Evolutionary conservation across 1,140 invertebrate genomes (phyloP).

Genomic region (Drosophila seguyi): DNA sequence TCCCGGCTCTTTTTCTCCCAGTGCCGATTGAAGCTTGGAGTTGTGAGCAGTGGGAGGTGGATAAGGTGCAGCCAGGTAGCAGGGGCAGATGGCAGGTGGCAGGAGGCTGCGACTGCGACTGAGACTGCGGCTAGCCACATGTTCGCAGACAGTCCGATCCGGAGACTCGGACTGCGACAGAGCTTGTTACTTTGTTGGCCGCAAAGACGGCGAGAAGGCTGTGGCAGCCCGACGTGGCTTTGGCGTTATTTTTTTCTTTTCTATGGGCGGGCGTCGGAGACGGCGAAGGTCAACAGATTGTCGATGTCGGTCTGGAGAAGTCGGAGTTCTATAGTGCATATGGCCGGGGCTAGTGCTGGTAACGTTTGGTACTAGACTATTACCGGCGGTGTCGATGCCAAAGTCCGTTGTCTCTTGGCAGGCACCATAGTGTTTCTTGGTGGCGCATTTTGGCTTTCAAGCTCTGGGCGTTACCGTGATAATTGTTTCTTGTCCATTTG

Average conservation of each 20-base stretch:
- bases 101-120: conserved; percentile 26
- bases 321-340: conserved; percentile 23
- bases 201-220: conserved; percentile 33
- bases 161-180: conserved; percentile 25
- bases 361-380: conserved; percentile 11
- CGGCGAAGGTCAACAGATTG: conserved; percentile 83
- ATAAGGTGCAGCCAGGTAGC: conserved; percentile 12
- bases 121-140: conserved; percentile 45
- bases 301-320: conserved; percentile 56
- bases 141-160: conserved; percentile 38
- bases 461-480: conserved; percentile 71
- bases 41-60: conserved; percentile 9
- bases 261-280: conserved; percentile 78
- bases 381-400: conserved; percentile 30
- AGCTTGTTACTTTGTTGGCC: conserved; percentile 57
- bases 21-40: conserved; percentile 21
- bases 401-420: conserved; percentile 19
- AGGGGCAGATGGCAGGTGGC: conserved; percentile 17
- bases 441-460: conserved; percentile 33
- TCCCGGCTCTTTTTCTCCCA: neutral
- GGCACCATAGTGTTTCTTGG: conserved; percentile 17
- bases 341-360: conserved; percentile 4
- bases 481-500: conserved; percentile 83
- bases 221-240: conserved; percentile 32
- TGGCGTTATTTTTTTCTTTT: conserved; percentile 35